Evolutionary conservation across 2,888 invertebrate species (phyloP), one percentile per base, ranked within the genome.

Genomic region (Nymphalis c-album): DNA sequence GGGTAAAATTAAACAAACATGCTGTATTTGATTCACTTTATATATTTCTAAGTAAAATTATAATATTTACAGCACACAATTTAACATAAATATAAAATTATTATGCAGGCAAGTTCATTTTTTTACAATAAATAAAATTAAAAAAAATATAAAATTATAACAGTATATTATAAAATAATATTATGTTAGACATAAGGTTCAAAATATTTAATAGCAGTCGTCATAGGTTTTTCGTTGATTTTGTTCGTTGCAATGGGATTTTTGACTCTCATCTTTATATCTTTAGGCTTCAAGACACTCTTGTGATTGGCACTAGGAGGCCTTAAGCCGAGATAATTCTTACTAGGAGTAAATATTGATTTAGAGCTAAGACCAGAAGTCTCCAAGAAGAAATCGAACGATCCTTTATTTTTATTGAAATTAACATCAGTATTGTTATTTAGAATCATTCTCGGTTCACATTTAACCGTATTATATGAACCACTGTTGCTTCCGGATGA

Each of bases 331-430:
- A 88, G 73, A 71, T 85, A 87, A 73, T 81, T 81, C 75, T 85
- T 90, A 73, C 74, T 87, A 45, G 90, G 87, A 13, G 95, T 95
- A 76, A 95, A 91, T 78, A 96, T 95, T 57, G 96, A 95, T 86
- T 96, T 96, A 73, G 96, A 95, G 86, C 96, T 96, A 70, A 96
- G 93, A 64, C 96, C 96, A 63, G 96, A 96, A 22, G 95, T 94
- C 84, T 96, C 96, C 62, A 96, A 87, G 81, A 96, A 96, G 82
- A 95, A 94, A 85, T 96, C 96, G 78, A 96, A 96, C 22, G 93
- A 85, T 47, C 91, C 88, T 82, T 81, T 93, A 77, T 85, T 91
- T 77, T 90, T 91, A 62, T 86, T 82, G 68, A 77, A 85, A 73
- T 79, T 84, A 26, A 80, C 74, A 68, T 86, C 86, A 22, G 80